Percentiles rank a stretch among this genome's conserved stretches.
Conservation (phyloP, 2,797 vertebrate species). For the Epinephelus awoara region DNA sequence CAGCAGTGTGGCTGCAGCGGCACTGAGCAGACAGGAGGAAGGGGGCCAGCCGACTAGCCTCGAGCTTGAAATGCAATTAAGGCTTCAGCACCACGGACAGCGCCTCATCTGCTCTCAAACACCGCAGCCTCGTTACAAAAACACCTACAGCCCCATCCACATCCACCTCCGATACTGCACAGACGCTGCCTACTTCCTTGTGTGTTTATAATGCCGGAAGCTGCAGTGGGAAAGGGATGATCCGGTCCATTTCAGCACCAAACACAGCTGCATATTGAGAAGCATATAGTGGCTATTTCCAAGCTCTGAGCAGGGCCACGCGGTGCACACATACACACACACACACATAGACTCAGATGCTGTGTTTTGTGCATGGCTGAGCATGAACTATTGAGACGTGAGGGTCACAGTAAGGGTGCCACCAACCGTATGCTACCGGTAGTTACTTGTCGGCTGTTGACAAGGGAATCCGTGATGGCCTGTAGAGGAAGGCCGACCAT, state of each 20-base stretch:
- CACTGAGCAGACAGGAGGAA: conserved; percentile 34
- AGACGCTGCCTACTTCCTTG: conserved; percentile 19
- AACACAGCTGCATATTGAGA: conserved; percentile 7
- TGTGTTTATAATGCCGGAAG: conserved; percentile 39
- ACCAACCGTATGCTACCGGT: conserved; percentile 70
- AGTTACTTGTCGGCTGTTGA: conserved; percentile 71
- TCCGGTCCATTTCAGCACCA: conserved; percentile 46
- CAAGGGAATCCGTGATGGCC: conserved; percentile 73
- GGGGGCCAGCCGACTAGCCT: conserved; percentile 38
- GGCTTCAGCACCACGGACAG: conserved; percentile 50
- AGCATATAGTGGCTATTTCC: neutral
- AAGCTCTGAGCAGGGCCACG: conserved; percentile 2
- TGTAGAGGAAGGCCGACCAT: conserved; percentile 69
- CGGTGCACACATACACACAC: neutral
- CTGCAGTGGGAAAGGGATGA: conserved; percentile 14
- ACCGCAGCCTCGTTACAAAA: conserved; percentile 6
- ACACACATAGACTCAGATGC: conserved; percentile 31
- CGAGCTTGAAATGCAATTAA: conserved; percentile 65
- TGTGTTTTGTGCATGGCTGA: conserved; percentile 60
- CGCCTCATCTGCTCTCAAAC: neutral
- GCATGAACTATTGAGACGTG: conserved; percentile 62
- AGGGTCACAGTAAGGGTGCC: conserved; percentile 73
- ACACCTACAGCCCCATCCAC: neutral
- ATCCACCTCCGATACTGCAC: neutral
- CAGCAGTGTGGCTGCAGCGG: conserved; percentile 36